Evolutionary conservation across 2,888 invertebrate species (phyloP).

Genomic region (Hedychridium roseum): DNA sequence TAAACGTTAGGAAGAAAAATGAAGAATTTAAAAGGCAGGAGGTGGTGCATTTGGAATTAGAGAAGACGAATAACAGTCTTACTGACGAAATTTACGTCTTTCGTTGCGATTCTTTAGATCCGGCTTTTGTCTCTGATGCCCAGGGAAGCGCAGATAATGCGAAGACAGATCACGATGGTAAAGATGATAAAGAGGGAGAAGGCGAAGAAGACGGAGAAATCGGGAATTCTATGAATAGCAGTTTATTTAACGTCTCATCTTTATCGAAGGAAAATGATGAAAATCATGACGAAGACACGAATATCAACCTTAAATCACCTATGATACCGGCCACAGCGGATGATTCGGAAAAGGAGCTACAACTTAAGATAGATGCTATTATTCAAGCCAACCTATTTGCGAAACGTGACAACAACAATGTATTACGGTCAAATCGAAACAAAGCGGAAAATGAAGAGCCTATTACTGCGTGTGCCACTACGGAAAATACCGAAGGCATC

Average conservation of each 20-base stretch:
- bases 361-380: conserved; percentile 47
- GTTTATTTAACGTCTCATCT: no score
- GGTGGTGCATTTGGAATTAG: conserved; percentile 25
- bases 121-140: conserved; percentile 3
- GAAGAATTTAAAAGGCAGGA: no score
- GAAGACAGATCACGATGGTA: no score
- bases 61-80: conserved; percentile 20
- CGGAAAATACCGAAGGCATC: conserved; percentile 5
- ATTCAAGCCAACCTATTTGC: conserved; percentile 49
- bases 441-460: conserved; percentile 11
- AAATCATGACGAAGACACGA: no score
- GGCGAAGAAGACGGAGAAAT: no score
- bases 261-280: no score
- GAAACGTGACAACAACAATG: conserved; percentile 54
- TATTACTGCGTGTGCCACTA: background rate
- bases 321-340: no score
- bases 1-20: no score
- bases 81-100: conserved; percentile 42
- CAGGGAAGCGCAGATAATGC: no score
- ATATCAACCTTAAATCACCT: no score
- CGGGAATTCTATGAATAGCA: conserved; percentile 12
- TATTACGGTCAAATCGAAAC: conserved; percentile 22
- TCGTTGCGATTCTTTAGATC: conserved; percentile 18
- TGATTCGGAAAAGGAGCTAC: conserved; percentile 33
- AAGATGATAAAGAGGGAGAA: no score